Evolutionary conservation across 2,113 vertebrate genomes (phyloP).

Genomic region (Eptesicus fuscus): DNA sequence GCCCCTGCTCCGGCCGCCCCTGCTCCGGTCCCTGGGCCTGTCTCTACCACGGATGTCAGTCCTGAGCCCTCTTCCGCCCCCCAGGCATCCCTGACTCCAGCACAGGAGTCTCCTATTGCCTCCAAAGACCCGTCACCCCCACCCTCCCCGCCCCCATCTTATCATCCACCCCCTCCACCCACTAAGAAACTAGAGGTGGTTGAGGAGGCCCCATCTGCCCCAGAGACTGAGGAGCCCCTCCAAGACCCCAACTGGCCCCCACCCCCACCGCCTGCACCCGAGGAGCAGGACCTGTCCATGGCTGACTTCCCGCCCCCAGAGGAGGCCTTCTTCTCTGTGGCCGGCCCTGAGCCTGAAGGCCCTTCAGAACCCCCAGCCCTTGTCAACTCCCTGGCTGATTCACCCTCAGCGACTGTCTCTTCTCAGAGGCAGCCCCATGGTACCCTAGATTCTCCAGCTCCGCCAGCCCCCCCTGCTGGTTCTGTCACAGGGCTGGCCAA

Average conservation of each 20-base stretch:
- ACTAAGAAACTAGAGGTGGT: constrained; percentile 80
- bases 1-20: not conserved
- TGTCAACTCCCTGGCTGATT: accelerated
- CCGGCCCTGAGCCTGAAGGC: constrained; percentile 25
- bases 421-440: constrained; percentile 40
- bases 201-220: constrained; percentile 57
- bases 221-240: constrained; percentile 50
- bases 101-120: not conserved
- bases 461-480: constrained; percentile 52
- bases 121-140: constrained; percentile 82
- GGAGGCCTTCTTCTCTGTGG: constrained; percentile 83
- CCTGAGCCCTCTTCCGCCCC: not conserved
- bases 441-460: not conserved
- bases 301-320: constrained; percentile 89
- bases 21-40: not conserved
- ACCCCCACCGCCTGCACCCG: constrained; percentile 86
- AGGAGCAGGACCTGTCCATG: constrained; percentile 86
- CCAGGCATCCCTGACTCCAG: constrained; percentile 36
- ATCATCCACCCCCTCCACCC: constrained; percentile 90
- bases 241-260: constrained; percentile 88
- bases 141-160: constrained; percentile 88
- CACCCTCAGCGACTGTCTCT: not conserved
- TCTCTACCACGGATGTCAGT: not conserved
- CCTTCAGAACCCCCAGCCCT: not conserved
- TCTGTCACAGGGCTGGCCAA: constrained; percentile 50